Conservation (phyloP, 2,888 invertebrate genomes). For the Thymelicus lineola region DNA sequence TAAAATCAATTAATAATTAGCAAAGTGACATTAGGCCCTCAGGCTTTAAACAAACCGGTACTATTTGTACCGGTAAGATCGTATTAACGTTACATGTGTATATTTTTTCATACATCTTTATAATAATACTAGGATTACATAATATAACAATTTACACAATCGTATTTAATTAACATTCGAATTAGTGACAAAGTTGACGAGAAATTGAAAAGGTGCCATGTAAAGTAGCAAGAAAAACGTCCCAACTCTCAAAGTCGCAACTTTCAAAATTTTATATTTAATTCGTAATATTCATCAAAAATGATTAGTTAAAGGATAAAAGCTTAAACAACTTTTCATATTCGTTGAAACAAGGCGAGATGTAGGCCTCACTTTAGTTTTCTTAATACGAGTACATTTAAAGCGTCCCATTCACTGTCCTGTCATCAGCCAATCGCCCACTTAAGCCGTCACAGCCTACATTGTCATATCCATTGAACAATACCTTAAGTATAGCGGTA, state of each 20-base stretch:
- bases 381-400: neutral
- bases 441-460: neutral
- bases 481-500: too few species aligned
- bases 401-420: constrained; percentile 3
- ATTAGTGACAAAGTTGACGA: constrained; percentile 42
- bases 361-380: neutral
- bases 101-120: too few species aligned
- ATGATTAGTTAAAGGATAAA: neutral
- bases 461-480: neutral
- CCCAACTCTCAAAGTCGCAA: constrained; percentile 31
- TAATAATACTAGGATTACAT: too few species aligned
- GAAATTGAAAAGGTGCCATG: constrained; percentile 39
- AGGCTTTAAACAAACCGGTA: neutral
- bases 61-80: neutral
- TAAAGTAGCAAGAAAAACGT: constrained; percentile 24
- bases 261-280: constrained; percentile 24
- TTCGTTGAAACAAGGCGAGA: neutral
- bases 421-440: neutral
- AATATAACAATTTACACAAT: constrained; percentile 2
- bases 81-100: neutral
- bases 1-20: neutral
- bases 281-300: constrained; percentile 36
- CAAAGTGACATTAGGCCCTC: neutral
- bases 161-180: neutral
- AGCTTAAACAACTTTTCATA: neutral